Evolutionary conservation across 1,140 invertebrate species (phyloP), one percentile per base, ranked within the genome.

Genomic region (Asbolus verrucosus): DNA sequence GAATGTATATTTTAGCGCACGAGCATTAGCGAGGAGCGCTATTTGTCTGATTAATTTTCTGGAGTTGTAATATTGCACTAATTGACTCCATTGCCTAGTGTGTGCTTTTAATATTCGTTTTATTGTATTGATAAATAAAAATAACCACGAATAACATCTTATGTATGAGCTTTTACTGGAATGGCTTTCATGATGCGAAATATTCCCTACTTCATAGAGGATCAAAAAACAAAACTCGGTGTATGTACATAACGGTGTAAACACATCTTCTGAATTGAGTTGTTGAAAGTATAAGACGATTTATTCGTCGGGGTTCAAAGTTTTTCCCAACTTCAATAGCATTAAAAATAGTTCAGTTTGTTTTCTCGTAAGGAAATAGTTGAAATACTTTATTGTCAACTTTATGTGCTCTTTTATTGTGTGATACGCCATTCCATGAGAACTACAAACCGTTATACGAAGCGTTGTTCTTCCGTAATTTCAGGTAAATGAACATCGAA

Each of bases 191-290:
- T 15, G 39, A 19, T 18, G 4, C 8, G 16, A 46, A 46, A 19
- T 46, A 46, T 46, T 8, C 41, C 41, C n/a, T n/a, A 46, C 6
- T 46, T 46, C 8, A 46, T 19, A 9, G 2, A 2, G 9, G 19
- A 46, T 46, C 18, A 46, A 46, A 46, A 46, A 46, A 46, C 16
- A 19, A 46, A 46, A 46, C 18, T 19, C 41, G 1, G 6, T 46
- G 41, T 46, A 46, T n/a, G n/a, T 46, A 46, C 41, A 43, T 46
- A 46, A 18, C 41, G 41, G 41, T 46, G 41, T 46, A 46, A 46
- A 46, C 41, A 46, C 41, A 46, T 46, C 41, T 46, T 46, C 41
- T 46, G 41, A 46, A 46, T 46, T 46, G 41, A 19, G 41, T 46
- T 46, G 41, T 46, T 46, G 41, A 46, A 16, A 8, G 41, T 46